Conservation (phyloP, 2,888 invertebrate species). For the Acrobasis repandana region DNA sequence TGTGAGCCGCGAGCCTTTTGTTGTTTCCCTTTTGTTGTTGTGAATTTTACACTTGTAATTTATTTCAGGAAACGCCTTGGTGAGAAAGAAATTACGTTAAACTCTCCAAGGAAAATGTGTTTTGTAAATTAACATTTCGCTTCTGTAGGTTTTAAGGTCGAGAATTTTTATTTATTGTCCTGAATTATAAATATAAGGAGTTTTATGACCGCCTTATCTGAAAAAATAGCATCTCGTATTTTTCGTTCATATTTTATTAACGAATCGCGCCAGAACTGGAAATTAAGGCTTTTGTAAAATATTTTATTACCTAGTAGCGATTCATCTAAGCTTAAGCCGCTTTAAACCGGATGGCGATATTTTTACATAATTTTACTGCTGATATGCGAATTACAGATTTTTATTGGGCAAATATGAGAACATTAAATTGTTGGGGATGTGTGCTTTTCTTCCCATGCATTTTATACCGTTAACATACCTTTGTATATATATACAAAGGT, state of each 20-base stretch:
- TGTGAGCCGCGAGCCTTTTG: constrained; percentile 81
- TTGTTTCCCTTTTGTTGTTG: constrained; percentile 81
- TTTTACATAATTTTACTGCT: background rate
- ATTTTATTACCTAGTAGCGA: constrained; percentile 22
- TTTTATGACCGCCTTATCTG: constrained; percentile 15
- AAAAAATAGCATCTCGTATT: constrained; percentile 11
- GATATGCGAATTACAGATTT: background rate
- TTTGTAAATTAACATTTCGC: constrained; percentile 76
- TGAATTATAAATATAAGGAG: constrained; percentile 26
- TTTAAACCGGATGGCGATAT: background rate
- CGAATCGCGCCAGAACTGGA: constrained; percentile 3
- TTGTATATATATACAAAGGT: no score
- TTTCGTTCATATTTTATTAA: constrained; percentile 16
- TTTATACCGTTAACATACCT: no score
- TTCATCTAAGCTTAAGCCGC: background rate
- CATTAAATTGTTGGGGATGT: background rate
- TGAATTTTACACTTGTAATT: constrained; percentile 83
- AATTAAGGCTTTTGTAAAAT: constrained; percentile 16
- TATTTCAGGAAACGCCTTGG: constrained; percentile 81
- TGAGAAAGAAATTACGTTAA: constrained; percentile 80
- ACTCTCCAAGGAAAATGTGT: constrained; percentile 80
- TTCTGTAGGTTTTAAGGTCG: constrained; percentile 58
- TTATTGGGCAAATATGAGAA: background rate
- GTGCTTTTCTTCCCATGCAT: no score
- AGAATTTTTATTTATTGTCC: constrained; percentile 48